Conservation (phyloP, 2,888 invertebrate species). For the Callimorpha dominula region DNA sequence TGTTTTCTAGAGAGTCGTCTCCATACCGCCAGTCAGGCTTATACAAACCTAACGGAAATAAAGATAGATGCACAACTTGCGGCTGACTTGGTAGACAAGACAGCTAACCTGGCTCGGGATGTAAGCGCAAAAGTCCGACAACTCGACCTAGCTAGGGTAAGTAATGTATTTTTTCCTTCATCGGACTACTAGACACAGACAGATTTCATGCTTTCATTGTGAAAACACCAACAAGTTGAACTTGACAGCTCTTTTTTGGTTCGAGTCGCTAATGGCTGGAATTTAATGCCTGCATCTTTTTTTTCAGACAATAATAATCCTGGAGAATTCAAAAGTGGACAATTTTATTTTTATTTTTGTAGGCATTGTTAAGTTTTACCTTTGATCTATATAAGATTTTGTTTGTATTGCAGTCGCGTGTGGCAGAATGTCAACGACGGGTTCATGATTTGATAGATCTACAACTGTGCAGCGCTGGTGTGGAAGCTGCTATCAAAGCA, state of each 20-base stretch:
- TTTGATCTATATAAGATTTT: neutral
- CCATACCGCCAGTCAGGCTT: constrained; percentile 91
- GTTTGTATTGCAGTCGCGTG: constrained; percentile 89
- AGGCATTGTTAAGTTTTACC: neutral
- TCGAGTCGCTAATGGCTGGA: no score
- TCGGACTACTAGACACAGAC: no score
- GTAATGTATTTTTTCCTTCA: constrained; percentile 40
- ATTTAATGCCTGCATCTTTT: no score
- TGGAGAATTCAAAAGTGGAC: no score
- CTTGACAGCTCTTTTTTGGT: no score
- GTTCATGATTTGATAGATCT: constrained; percentile 98
- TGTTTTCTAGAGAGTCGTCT: constrained; percentile 93
- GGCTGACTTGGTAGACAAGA: constrained; percentile 93
- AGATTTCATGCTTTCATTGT: no score
- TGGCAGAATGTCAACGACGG: constrained; percentile 97
- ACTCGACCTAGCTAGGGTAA: constrained; percentile 96
- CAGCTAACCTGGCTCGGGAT: constrained; percentile 95
- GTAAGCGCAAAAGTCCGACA: constrained; percentile 98
- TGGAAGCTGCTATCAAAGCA: constrained; percentile 96
- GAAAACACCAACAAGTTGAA: no score
- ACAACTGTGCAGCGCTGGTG: constrained; percentile 98
- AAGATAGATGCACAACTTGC: constrained; percentile 93
- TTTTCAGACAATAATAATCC: no score
- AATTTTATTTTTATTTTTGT: no score
- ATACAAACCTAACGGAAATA: constrained; percentile 92